Conservation (phyloP, 2,113 vertebrate genomes). For the rabbit (Oryctolagus cuniculus) region mOryCun1.1 NC_091436.1:85125501-85126000, state of each 20-base stretch:
- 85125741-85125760: not conserved
- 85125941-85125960: no score
- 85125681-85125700: not conserved
- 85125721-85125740: conserved; percentile 11
- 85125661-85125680: not conserved
- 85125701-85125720: not conserved
- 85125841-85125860: no score
- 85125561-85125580: conserved; percentile 91
- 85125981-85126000: no score
- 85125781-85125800: no score
- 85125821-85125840: no score
- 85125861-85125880: no score
- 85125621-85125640: conserved; percentile 28
- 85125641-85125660: not conserved
- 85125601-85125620: conserved; percentile 43
- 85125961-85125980: no score
- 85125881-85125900: no score
- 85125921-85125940: no score
- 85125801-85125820: no score
- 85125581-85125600: conserved; percentile 49
- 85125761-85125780: no score
- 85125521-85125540: conserved; percentile 91
- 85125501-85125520: conserved; percentile 89
- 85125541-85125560: conserved; percentile 92
- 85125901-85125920: no score